phyloP scores from a whole-genome alignment of 2,797 vertebrate species.

The Hydrocynus forskahlii region DNA sequence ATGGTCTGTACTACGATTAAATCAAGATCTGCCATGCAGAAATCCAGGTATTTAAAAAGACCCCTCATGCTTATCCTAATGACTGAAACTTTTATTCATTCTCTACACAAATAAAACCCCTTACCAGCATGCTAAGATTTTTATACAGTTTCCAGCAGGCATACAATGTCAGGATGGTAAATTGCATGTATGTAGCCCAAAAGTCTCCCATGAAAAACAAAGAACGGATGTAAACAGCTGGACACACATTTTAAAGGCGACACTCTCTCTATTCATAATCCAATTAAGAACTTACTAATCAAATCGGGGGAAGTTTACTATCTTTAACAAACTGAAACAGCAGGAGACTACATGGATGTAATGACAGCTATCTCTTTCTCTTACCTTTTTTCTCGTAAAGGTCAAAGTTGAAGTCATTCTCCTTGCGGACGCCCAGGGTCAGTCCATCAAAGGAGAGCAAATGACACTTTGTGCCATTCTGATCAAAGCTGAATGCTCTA shows the following conservation, averaged over 20 bases:
- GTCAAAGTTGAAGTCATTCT: slow-evolving; percentile 87
- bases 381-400: slow-evolving; percentile 98
- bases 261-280: neutral
- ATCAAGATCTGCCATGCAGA: neutral
- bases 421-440: slow-evolving; percentile 84
- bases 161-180: neutral
- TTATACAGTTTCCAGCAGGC: slow-evolving; percentile 1
- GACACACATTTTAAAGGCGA: neutral
- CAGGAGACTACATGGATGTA: neutral
- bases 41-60: neutral
- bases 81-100: neutral
- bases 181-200: neutral
- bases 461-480: slow-evolving; percentile 91
- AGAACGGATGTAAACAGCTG: slow-evolving; percentile 27
- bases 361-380: slow-evolving; percentile 6
- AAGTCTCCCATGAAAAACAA: slow-evolving; percentile 24
- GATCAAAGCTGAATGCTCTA: slow-evolving; percentile 97
- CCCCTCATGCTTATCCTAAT: too few relatives aligned
- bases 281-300: slow-evolving; percentile 18
- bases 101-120: neutral
- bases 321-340: slow-evolving; percentile 24
- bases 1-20: neutral
- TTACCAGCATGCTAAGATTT: neutral
- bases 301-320: slow-evolving; percentile 28
- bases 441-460: slow-evolving; percentile 94